A percentile compares a stretch with the other conserved stretches of the same genome.
phyloP scores from a whole-genome alignment of 1,140 invertebrate genomes.

The Mamestra configurata region DNA sequence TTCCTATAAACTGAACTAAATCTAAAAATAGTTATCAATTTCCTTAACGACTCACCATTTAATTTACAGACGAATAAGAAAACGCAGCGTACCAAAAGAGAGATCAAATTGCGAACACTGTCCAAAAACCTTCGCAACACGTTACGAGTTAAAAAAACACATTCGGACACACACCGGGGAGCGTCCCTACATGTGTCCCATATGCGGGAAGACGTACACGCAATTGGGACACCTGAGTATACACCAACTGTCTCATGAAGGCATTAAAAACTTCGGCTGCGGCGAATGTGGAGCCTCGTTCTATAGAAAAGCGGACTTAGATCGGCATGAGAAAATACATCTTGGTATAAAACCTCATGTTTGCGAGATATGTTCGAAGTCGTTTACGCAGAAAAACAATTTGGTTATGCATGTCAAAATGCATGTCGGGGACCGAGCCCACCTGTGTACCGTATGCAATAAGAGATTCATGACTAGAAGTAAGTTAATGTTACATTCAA shows the following conservation, averaged over 20 bases:
- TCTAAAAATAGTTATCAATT: too few species aligned
- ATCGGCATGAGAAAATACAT: conserved; percentile 78
- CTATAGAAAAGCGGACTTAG: conserved; percentile 78
- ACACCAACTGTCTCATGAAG: conserved; percentile 72
- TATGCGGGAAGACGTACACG: conserved; percentile 92
- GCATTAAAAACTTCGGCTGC: conserved; percentile 78
- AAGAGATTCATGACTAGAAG: conserved; percentile 77
- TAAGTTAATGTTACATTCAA: conserved; percentile 75
- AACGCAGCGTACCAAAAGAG: conserved; percentile 60
- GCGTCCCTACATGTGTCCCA: conserved; percentile 91
- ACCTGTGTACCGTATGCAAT: conserved; percentile 71
- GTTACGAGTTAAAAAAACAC: conserved; percentile 88
- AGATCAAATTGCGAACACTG: conserved; percentile 72
- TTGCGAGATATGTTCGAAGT: conserved; percentile 79
- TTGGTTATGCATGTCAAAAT: conserved; percentile 81
- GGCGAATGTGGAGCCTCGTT: conserved; percentile 73
- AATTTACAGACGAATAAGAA: conserved; percentile 66
- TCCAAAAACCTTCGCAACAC: conserved; percentile 73
- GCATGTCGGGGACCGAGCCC: conserved; percentile 73
- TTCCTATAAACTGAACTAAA: too few species aligned
- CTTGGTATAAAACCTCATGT: conserved; percentile 74
- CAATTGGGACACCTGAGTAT: conserved; percentile 76
- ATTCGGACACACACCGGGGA: conserved; percentile 94
- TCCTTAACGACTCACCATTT: conserved; percentile 8
- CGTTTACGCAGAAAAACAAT: conserved; percentile 81